These are phyloP conservation scores for Pelodiscus sinensis DNA, from an alignment of 2,113 vertebrate species.

Conservation along the genomic window DNA sequence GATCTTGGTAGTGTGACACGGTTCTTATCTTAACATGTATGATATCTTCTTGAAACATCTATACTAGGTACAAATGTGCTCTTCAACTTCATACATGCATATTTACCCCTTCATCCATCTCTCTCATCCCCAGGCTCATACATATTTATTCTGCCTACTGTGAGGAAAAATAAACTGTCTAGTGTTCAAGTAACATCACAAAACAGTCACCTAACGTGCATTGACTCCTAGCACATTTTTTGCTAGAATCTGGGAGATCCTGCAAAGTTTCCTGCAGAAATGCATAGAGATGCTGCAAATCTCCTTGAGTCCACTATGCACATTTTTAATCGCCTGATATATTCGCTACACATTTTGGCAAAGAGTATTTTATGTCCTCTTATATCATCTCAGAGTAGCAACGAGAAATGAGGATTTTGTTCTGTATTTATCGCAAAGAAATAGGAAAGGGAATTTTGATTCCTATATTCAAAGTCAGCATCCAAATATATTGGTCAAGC, in stretches of 20 bases:
- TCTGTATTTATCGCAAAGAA: background rate
- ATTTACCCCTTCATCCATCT: fast-evolving
- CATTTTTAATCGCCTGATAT: background rate
- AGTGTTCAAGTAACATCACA: background rate
- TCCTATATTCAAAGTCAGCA: background rate
- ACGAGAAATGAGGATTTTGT: background rate
- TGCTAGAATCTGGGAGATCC: background rate
- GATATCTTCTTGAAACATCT: background rate
- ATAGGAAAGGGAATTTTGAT: background rate
- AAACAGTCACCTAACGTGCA: background rate
- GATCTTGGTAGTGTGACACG: background rate
- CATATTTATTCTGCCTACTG: background rate
- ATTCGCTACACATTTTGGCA: background rate
- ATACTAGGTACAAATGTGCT: fast-evolving
- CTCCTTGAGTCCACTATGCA: background rate
- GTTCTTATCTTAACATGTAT: background rate
- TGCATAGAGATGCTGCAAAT: background rate
- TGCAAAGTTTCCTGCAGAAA: background rate
- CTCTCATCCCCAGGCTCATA: background rate
- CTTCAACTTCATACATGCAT: background rate
- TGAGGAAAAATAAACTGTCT: background rate
- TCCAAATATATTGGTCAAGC: background rate
- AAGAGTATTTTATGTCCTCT: background rate
- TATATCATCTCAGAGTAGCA: background rate
- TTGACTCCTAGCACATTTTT: background rate